Conservation (phyloP, 2,797 vertebrate species). For the Apodemus agrarius region DNA sequence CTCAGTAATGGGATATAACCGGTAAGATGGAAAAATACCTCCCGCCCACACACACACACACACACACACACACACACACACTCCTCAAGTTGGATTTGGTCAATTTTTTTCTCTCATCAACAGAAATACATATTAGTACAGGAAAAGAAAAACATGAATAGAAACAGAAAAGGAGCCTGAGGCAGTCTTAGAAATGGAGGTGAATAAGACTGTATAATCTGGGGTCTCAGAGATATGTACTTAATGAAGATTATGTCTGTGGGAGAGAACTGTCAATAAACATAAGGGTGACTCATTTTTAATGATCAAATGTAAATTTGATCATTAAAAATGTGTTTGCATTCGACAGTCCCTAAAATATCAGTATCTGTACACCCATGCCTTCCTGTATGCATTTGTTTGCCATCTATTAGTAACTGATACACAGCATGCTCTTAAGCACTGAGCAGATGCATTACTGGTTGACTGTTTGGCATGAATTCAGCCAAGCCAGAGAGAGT, state of each 20-base stretch:
- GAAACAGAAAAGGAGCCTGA: not conserved
- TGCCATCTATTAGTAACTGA: not conserved
- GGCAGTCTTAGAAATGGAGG: not conserved
- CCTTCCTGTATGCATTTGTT: not conserved
- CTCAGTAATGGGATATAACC: not conserved
- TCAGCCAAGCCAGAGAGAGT: not conserved
- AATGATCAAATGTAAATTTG: too few species aligned
- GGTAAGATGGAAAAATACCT: not conserved
- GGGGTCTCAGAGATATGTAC: not conserved
- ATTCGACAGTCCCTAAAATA: not conserved
- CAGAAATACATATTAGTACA: not conserved
- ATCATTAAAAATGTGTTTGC: too few species aligned
- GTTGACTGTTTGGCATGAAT: not conserved
- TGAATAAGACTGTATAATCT: not conserved
- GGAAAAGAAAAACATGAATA: not conserved
- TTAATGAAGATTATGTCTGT: not conserved
- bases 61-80: too few species aligned
- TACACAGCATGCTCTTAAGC: not conserved
- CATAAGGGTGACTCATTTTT: not conserved
- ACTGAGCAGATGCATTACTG: not conserved
- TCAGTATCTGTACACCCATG: not conserved
- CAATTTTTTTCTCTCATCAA: not conserved
- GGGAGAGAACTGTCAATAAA: not conserved
- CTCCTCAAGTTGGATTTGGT: not conserved
- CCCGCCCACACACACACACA: too few species aligned